Evolutionary conservation across 1,140 invertebrate species (phyloP).

Genomic region (Hyles vespertilio): DNA sequence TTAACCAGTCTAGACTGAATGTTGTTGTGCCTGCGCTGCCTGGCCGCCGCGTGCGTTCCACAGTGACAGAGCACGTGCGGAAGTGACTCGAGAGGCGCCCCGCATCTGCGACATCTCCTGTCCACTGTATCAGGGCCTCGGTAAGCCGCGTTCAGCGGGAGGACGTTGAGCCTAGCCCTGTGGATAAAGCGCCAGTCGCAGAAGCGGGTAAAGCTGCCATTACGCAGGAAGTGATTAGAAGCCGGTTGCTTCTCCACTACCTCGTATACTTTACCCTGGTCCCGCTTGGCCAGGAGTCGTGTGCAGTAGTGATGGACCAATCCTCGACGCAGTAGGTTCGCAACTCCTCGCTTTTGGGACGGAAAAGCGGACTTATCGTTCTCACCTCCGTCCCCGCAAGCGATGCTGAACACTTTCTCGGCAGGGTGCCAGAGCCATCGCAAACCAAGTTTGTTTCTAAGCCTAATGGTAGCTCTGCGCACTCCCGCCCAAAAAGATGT

Average conservation of each 20-base stretch:
- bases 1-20: background rate
- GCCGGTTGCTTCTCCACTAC: background rate
- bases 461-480: background rate
- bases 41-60: background rate
- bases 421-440: background rate
- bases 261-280: conserved; percentile 6
- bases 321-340: background rate
- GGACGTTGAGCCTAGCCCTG: background rate
- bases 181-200: conserved; percentile 8
- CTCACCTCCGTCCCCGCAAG: background rate
- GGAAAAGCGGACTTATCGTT: background rate
- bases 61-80: background rate
- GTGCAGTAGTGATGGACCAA: background rate
- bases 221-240: conserved; percentile 5
- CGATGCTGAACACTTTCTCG: background rate
- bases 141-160: background rate
- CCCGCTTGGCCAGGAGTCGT: background rate
- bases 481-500: background rate
- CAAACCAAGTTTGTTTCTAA: background rate
- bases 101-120: background rate
- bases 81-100: background rate
- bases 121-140: background rate
- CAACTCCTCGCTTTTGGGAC: background rate
- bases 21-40: background rate
- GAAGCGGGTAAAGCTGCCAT: conserved; percentile 3